Evolutionary conservation across 2,113 vertebrate species (phyloP), one percentile per base, ranked within the genome.

Genomic region (Cyprinodon variegatus): DNA sequence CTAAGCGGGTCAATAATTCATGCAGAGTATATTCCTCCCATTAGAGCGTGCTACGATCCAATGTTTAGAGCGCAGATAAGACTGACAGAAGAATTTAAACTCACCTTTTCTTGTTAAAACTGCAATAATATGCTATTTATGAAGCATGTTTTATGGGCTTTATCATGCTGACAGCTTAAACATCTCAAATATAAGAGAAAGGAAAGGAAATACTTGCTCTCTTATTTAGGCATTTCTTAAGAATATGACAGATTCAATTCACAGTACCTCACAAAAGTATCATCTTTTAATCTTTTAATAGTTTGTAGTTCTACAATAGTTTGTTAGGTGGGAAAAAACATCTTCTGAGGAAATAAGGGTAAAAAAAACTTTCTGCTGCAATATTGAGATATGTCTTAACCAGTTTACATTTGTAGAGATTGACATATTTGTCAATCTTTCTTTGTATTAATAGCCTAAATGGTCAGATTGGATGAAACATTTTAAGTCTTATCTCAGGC

Each of bases 1-100:
- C 38, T 36, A 64, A 70, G 61, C 65, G 61, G 65, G 65, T 87
- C 72, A 79, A 82, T 76, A 68, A 82, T 69, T 76, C 36, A 82
- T 46, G 36, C 15, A 11, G 2, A 17, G 9, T 17, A 29, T 41
- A 59, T 62, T n/a, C 10, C 60, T 48, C 41, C 38, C 29, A 59
- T 77, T 65, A 62, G 70, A 39, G n/a, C 2, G 7, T 53, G 50
- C 17, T 53, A 15, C n/a, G 15, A 20, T 20, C 50, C 15, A 5
- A 7, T 8, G 6, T 53, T 53, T 17, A 14, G 20, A 53, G 15
- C 7, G 17, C 17, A 53, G 50, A 53, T n/a, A 53, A 53, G 17
- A 41, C 29, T 29, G 29, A 29, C 29, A 29, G 41, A 41, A 41
- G 5, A 41, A 41, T 4, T 6, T 29, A 9, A 6, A 53, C 50